Conservation (phyloP, 2,113 vertebrate species). For the Channa argus region DNA sequence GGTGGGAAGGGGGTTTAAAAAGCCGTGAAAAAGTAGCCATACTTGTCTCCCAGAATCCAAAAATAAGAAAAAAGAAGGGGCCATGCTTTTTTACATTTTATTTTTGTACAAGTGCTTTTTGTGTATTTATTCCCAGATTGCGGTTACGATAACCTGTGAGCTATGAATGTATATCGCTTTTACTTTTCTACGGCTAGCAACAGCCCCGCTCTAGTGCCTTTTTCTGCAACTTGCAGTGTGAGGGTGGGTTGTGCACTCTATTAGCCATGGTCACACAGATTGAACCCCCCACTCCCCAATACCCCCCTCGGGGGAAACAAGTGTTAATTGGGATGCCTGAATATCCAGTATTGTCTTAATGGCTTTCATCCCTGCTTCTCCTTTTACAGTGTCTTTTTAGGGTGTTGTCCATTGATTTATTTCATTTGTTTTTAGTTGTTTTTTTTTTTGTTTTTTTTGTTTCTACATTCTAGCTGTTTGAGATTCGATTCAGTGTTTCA, state of each 20-base stretch:
- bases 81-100: constrained; percentile 80
- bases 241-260: constrained; percentile 58
- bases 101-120: constrained; percentile 81
- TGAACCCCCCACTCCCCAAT: constrained; percentile 30
- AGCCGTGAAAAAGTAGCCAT: constrained; percentile 82
- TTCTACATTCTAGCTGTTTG: constrained; percentile 40
- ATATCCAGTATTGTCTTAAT: constrained; percentile 79
- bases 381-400: constrained; percentile 53
- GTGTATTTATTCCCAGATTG: constrained; percentile 81
- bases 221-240: constrained; percentile 76
- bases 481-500: constrained; percentile 50
- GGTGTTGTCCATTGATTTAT: constrained; percentile 34
- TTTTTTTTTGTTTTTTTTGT: constrained; percentile 18
- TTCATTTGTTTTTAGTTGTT: constrained; percentile 21
- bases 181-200: constrained; percentile 81
- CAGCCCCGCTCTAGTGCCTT: constrained; percentile 85
- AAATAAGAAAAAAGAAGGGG: constrained; percentile 60
- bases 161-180: constrained; percentile 83
- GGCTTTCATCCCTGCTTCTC: constrained; percentile 55
- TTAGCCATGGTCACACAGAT: constrained; percentile 66
- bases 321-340: constrained; percentile 76
- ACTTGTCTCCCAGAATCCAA: constrained; percentile 79
- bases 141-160: constrained; percentile 67
- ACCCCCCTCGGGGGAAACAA: constrained; percentile 46
- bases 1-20: constrained; percentile 14